Conservation (phyloP, 1,140 invertebrate genomes). For the Pinna nobilis region DNA sequence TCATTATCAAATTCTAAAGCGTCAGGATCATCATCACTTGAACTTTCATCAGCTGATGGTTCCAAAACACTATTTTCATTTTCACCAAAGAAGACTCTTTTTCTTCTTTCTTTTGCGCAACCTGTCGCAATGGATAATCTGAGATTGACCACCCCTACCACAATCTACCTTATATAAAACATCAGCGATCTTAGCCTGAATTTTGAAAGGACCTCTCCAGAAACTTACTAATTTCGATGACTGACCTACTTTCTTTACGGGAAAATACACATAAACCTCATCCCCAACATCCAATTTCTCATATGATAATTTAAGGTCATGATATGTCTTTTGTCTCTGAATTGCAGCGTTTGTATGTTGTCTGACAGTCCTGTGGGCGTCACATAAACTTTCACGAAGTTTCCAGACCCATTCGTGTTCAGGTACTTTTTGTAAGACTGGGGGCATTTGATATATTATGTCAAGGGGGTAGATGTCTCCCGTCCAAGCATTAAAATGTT, state of each 20-base stretch:
- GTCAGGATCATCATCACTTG: too few relatives aligned
- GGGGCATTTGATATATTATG: slow-evolving; percentile 9
- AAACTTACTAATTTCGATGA: slow-evolving; percentile 18
- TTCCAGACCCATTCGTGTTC: slow-evolving; percentile 5
- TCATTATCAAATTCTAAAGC: too few relatives aligned
- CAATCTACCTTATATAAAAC: slow-evolving; percentile 7
- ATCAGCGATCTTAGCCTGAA: not conserved
- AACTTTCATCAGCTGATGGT: too few relatives aligned
- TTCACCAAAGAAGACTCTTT: too few relatives aligned
- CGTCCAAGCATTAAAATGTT: slow-evolving; percentile 41
- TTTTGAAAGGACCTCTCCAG: slow-evolving; percentile 13
- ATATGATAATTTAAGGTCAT: not conserved
- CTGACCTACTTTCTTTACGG: not conserved
- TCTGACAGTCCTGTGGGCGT: slow-evolving; percentile 16
- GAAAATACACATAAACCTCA: too few relatives aligned
- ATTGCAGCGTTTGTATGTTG: not conserved
- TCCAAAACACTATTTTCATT: too few relatives aligned
- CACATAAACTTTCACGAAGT: not conserved
- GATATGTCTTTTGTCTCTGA: too few relatives aligned
- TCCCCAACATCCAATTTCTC: not conserved
- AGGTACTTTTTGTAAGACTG: not conserved
- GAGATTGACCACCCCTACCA: not conserved
- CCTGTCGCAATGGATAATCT: slow-evolving; percentile 5
- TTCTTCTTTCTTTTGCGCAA: too few relatives aligned
- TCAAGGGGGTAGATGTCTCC: slow-evolving; percentile 18